These are phyloP conservation scores for Fragum whitleyi DNA, from an alignment of 2,888 invertebrate genomes.

Conservation along the genomic window DNA sequence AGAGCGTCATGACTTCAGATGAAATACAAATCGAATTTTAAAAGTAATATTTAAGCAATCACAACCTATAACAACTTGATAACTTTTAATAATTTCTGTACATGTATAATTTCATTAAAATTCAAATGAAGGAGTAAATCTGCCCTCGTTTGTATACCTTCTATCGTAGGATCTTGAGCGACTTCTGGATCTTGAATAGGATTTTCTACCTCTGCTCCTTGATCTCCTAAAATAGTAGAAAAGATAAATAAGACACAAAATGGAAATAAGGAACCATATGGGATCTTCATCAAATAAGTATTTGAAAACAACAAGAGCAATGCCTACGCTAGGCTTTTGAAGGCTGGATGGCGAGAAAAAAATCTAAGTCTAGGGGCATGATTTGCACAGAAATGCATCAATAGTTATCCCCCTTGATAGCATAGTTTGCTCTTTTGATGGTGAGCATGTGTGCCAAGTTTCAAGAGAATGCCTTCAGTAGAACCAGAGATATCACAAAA, in stretches of 20 bases:
- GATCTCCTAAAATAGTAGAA: conserved; percentile 44
- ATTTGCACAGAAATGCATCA: no score
- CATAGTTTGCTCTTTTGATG: no score
- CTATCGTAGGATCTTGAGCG: conserved; percentile 33
- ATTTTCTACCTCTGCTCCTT: conserved; percentile 46
- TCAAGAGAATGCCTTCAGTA: no score
- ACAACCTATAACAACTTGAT: no score
- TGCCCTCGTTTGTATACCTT: neutral
- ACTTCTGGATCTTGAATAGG: conserved; percentile 49
- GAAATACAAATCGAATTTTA: no score
- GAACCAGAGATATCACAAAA: no score
- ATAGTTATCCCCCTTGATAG: no score
- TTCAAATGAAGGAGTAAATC: neutral
- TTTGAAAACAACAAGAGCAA: neutral
- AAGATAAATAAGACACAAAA: neutral
- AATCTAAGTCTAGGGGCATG: no score
- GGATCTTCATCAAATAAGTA: neutral
- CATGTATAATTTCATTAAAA: neutral
- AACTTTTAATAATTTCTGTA: no score
- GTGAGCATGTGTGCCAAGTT: no score
- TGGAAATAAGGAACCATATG: neutral
- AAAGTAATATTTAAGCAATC: no score
- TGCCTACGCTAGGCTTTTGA: neutral
- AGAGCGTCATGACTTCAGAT: no score
- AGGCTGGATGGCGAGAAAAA: neutral